Conservation (phyloP, 1,140 invertebrate species). For the Lepidotrigona ventralis region DNA sequence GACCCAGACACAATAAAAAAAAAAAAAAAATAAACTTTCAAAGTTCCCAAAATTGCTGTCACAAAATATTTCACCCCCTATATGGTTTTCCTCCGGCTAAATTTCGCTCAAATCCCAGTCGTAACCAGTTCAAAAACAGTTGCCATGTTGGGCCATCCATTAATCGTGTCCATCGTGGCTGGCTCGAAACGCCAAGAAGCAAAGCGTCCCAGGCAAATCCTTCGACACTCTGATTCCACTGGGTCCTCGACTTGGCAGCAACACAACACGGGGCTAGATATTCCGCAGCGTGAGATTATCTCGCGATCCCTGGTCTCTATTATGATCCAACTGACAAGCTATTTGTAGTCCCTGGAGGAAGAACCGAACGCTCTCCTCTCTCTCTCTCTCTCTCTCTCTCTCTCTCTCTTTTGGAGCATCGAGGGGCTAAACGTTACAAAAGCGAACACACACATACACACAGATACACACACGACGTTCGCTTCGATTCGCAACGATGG, state of each 20-base stretch:
- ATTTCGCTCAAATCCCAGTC: not conserved
- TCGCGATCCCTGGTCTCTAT: slow-evolving; percentile 71
- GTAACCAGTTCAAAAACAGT: not conserved
- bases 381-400: slow-evolving; percentile 23
- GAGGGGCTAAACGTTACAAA: slow-evolving; percentile 57
- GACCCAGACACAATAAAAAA: no score
- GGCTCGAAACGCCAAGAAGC: not conserved
- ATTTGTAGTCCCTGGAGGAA: slow-evolving; percentile 70
- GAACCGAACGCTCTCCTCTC: slow-evolving; percentile 35
- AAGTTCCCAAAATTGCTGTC: no score
- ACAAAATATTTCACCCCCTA: no score
- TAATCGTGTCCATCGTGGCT: not conserved
- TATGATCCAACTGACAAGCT: slow-evolving; percentile 75
- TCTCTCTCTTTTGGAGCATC: slow-evolving; percentile 9
- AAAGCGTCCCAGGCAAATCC: not conserved
- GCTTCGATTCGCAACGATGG: not conserved
- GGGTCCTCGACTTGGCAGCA: not conserved
- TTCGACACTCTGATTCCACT: slow-evolving; percentile 16
- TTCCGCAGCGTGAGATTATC: slow-evolving; percentile 67
- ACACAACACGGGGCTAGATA: slow-evolving; percentile 29
- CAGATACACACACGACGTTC: not conserved
- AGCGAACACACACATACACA: slow-evolving; percentile 14
- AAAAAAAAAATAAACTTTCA: no score
- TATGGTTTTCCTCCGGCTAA: no score
- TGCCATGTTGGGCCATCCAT: not conserved